Conservation (phyloP, 2,888 invertebrate genomes). For the Limnephilus lunatus region DNA sequence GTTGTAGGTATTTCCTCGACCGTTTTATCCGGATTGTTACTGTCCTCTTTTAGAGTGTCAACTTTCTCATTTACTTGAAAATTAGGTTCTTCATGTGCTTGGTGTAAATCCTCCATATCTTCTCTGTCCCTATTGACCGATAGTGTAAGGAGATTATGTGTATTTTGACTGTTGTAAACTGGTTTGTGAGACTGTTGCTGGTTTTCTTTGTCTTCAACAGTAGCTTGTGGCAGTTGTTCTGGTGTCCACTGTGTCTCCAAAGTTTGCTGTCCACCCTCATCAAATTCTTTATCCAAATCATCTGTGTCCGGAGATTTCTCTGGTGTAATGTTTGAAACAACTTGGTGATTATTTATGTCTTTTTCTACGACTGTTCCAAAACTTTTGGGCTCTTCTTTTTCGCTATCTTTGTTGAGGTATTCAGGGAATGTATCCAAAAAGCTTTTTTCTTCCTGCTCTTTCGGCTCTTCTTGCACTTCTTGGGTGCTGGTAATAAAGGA, state of each 20-base stretch:
- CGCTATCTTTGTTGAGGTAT: not conserved
- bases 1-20: conserved; percentile 23
- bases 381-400: not conserved
- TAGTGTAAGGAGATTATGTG: not conserved
- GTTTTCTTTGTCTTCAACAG: not conserved
- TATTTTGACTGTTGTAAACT: not conserved
- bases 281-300: conserved; percentile 11
- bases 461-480: conserved; percentile 30
- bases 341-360: conserved; percentile 20
- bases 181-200: not conserved
- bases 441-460: conserved; percentile 60
- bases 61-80: conserved; percentile 5
- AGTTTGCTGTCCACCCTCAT: conserved; percentile 65
- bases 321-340: not conserved
- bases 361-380: not conserved
- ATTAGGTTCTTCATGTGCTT: not conserved
- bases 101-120: not conserved
- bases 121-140: not conserved
- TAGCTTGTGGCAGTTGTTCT: not conserved
- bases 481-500: not conserved
- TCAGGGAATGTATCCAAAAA: conserved; percentile 51
- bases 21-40: not conserved
- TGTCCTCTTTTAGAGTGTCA: conserved; percentile 46
- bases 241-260: conserved; percentile 67
- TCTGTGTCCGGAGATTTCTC: not conserved